Conservation (phyloP, 2,888 invertebrate species). For the Caenorhabditis sinica region DNA sequence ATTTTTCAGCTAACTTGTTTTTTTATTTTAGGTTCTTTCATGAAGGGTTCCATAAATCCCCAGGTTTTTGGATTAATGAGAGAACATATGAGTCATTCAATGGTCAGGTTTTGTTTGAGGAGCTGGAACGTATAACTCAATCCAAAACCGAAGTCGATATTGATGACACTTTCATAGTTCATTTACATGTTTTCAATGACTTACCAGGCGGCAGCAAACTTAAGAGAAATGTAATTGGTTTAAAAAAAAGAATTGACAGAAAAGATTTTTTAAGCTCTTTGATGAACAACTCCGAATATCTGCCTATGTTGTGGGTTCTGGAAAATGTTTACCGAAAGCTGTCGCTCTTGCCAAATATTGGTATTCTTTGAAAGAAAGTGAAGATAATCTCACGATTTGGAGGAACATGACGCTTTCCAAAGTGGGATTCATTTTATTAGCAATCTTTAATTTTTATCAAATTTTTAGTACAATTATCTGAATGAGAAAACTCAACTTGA, state of each 20-base stretch:
- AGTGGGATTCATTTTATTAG: neutral
- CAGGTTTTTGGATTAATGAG: slow-evolving; percentile 19
- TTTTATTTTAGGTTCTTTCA: slow-evolving; percentile 13
- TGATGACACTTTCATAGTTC: neutral
- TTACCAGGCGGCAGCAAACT: too few species aligned
- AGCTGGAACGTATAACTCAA: slow-evolving; percentile 1
- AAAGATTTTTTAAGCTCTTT: neutral
- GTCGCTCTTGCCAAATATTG: neutral
- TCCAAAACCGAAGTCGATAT: neutral
- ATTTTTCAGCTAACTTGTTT: too few species aligned
- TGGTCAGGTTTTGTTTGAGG: neutral
- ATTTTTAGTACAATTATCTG: neutral
- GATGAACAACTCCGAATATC: neutral
- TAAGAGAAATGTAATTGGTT: too few species aligned
- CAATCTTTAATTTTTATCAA: neutral
- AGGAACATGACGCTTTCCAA: neutral
- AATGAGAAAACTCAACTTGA: neutral
- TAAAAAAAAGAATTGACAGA: neutral
- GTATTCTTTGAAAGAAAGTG: neutral
- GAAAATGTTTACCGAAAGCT: neutral
- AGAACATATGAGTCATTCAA: neutral
- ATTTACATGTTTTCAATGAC: slow-evolving; percentile 3
- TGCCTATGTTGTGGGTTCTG: neutral
- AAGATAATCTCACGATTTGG: neutral
- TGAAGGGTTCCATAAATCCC: neutral